phyloP scores from a whole-genome alignment of 2,888 invertebrate species.

The Parapristionchus giblindavisi region DNA sequence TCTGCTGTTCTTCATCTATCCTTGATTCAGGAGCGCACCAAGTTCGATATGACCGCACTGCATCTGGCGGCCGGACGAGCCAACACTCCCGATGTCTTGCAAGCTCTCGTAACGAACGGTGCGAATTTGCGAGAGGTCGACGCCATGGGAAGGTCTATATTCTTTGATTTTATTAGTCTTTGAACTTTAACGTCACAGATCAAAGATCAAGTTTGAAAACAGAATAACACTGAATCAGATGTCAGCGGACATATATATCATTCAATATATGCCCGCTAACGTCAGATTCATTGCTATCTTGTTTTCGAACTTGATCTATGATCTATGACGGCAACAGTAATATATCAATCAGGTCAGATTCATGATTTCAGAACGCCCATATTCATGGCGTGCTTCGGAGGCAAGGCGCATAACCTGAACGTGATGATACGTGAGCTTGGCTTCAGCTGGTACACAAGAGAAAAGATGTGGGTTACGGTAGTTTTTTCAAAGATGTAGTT shows the following conservation, averaged over 20 bases:
- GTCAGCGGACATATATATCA: no score
- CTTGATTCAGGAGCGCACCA: slow-evolving; percentile 40
- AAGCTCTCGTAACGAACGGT: slow-evolving; percentile 48
- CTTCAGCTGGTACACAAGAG: slow-evolving; percentile 52
- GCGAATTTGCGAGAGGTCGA: slow-evolving; percentile 54
- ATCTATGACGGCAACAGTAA: no score
- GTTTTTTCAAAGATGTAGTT: not conserved
- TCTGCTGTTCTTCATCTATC: no score
- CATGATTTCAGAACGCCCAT: slow-evolving; percentile 58
- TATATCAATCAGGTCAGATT: no score
- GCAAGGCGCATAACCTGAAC: slow-evolving; percentile 62
- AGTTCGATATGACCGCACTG: slow-evolving; percentile 56
- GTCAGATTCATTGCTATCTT: no score
- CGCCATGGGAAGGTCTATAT: slow-evolving; percentile 42
- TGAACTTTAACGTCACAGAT: no score
- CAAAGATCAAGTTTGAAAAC: not conserved
- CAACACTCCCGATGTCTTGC: slow-evolving; percentile 53
- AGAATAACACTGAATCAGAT: no score
- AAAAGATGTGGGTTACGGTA: no score
- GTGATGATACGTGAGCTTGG: slow-evolving; percentile 61
- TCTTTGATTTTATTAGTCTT: no score
- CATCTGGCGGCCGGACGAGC: slow-evolving; percentile 65
- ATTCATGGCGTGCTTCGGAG: slow-evolving; percentile 66
- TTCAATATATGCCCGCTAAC: no score
- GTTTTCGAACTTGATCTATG: no score